Percentiles rank a stretch among this genome's conserved stretches.
Evolutionary conservation across 1,140 invertebrate genomes (phyloP).

Genomic region (Drosophila mauritiana): DNA sequence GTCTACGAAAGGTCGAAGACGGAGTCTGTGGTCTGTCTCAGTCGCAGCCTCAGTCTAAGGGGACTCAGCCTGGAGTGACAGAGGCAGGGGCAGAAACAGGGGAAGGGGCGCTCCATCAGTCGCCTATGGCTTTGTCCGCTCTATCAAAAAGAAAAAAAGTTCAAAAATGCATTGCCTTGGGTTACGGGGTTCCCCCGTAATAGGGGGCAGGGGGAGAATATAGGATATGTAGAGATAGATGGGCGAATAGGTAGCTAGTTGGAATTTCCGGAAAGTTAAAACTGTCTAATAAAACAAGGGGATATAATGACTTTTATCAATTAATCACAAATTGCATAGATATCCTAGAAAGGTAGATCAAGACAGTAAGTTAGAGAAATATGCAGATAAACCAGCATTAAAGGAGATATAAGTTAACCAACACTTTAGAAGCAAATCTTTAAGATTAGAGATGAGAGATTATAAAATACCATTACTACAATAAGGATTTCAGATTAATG

Average conservation of each 20-base stretch:
- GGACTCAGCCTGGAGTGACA: constrained; percentile 2
- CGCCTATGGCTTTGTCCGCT: constrained; percentile 31
- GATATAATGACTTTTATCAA: too few species aligned
- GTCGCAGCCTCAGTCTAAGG: constrained; percentile 21
- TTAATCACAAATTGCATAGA: not conserved
- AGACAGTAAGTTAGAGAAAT: not conserved
- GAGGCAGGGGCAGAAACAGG: not conserved
- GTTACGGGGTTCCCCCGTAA: not conserved
- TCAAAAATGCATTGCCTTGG: constrained; percentile 51
- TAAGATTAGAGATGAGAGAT: too few species aligned
- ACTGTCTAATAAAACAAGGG: not conserved
- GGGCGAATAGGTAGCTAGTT: constrained; percentile 27
- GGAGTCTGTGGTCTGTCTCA: constrained; percentile 67
- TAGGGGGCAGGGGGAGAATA: not conserved
- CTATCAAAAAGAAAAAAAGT: constrained; percentile 18
- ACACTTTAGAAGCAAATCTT: too few species aligned
- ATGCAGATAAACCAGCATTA: too few species aligned
- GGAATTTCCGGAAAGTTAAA: constrained; percentile 32
- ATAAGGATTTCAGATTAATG: too few species aligned
- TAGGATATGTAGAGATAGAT: not conserved
- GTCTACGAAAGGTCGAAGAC: constrained; percentile 81
- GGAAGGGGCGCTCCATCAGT: not conserved
- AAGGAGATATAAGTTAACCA: too few species aligned
- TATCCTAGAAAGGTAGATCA: not conserved
- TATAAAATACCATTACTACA: too few species aligned